Base-by-base conservation (phyloP, 2,888 invertebrate species). In the Limnephilus marmoratus region DNA sequence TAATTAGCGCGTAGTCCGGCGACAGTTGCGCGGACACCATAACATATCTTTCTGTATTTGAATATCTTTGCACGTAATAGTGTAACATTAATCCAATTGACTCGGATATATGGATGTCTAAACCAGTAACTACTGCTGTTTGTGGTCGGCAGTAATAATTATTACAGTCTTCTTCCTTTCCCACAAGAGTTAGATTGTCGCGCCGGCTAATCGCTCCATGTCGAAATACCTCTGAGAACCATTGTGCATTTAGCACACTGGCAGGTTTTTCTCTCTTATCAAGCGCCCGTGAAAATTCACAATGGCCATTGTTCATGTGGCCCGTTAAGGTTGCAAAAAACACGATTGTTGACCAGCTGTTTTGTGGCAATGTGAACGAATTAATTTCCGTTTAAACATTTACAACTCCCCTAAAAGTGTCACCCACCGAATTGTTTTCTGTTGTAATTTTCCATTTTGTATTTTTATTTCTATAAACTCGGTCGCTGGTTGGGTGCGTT, bases 251-350 rank as follows among this genome's bases (percentile, higher is more conserved):
- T 86, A 86, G 85, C 85, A 85, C n/a, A 85, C 82, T 82, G 7
- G 4, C 15, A 29, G 34, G 31, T 82, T 34, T 82, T 82, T 34
- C 29, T 49, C 31, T 88, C 68, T 88, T 88, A 88, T 88, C 88
- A 34, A 80, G 34, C 34, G 88, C 68, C 88, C 88, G 88, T 88
- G 88, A 88, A 88, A 88, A 88, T 80, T 53, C 80, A 80, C 88
- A 88, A 88, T 88, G 80, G 68, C 34, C 29, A 29, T 24, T 49
- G 45, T 45, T 18, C 88, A 68, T 37, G 88, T 88, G 88, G 68
- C 80, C 37, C 37, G 29, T 68, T 49, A 86, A 86, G 45, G 53
- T 53, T 86, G 86, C 49, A 15, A 49, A 49, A 86, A 86, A 53
- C 86, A n/a, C 45, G 45, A 45, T 29, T 45, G 86, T 41, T 45